Evolutionary conservation across 53 echinoderm and acorn worm species (phyloP), one percentile per base, ranked within the genome.

Genomic region (Echinometra lucunter): DNA sequence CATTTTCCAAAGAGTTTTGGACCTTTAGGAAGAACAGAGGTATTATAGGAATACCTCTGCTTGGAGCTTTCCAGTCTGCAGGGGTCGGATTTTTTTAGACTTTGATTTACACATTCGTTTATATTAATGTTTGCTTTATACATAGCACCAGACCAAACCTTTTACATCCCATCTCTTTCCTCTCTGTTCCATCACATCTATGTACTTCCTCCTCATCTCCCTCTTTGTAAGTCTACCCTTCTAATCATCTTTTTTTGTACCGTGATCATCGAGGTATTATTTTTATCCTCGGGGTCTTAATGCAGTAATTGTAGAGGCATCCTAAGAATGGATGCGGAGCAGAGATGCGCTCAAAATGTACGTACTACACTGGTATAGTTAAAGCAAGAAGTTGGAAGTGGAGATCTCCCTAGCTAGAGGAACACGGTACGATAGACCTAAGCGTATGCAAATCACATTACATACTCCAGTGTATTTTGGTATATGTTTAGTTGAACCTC

Each of bases 211-310:
- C 32, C 35, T 63, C 53, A 21, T 63, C 63, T 63, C 35, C 30
- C 32, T 72, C 72, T 72, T 78, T 88, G 19, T 88, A 28, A 55
- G 56, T 35, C 88, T 88, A 55, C 55, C 56, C 55, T 30, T 15
- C 28, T 38, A 28, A 88, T 88, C 53, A 88, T 49, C 88, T 55
- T 32, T n/a, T n/a, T n/a, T n/a, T n/a, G n/a, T n/a, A n/a, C n/a
- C n/a, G n/a, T n/a, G n/a, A n/a, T n/a, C n/a, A n/a, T n/a, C n/a
- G n/a, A n/a, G 55, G 56, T 88, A 92, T 92, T 92, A 92, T 92
- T 92, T 92, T 45, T 92, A 70, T 72, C 92, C 72, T 70, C 72
- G 49, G 45, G 40, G 92, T 44, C 92, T 69, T 92, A 92, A 92
- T 92, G 72, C 44, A 35, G 45, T 92, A 92, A 92, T 92, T 92